These are phyloP conservation scores for Scaptomyza montana DNA, from an alignment of 1,140 invertebrate genomes.

Conservation along the genomic window DNA sequence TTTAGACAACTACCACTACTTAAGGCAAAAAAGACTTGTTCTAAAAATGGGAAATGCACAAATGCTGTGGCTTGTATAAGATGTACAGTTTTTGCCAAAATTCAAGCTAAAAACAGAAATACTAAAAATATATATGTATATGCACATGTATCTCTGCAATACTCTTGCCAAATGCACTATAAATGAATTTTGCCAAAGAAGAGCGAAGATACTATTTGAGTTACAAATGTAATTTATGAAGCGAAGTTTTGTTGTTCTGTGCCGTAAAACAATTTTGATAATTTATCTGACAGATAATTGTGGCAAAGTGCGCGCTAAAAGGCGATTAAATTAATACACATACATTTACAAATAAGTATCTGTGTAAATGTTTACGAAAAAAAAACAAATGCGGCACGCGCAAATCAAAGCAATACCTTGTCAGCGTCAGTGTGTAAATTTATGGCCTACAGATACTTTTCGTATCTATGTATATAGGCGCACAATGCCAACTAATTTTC, in stretches of 20 bases:
- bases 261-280: constrained; percentile 59
- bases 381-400: constrained; percentile 38
- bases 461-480: constrained; percentile 30
- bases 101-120: constrained; percentile 44
- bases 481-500: constrained; percentile 75
- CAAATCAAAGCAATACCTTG: constrained; percentile 16
- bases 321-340: constrained; percentile 35
- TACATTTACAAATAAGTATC: constrained; percentile 25
- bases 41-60: constrained; percentile 52
- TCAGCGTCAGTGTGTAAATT: constrained; percentile 50
- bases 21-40: constrained; percentile 4
- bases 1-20: no score
- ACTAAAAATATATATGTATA: constrained; percentile 40
- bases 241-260: constrained; percentile 4
- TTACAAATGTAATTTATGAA: constrained; percentile 20
- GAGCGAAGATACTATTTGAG: no score
- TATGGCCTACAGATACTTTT: constrained; percentile 57
- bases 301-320: constrained; percentile 23
- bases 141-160: constrained; percentile 17
- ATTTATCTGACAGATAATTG: constrained; percentile 73
- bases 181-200: constrained; percentile 12
- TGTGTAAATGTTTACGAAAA: neutral
- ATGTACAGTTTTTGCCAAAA: neutral
- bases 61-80: neutral
- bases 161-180: constrained; percentile 67